Evolutionary conservation across 2,797 vertebrate genomes (phyloP).

Genomic region (Buphagus erythrorhynchus): DNA sequence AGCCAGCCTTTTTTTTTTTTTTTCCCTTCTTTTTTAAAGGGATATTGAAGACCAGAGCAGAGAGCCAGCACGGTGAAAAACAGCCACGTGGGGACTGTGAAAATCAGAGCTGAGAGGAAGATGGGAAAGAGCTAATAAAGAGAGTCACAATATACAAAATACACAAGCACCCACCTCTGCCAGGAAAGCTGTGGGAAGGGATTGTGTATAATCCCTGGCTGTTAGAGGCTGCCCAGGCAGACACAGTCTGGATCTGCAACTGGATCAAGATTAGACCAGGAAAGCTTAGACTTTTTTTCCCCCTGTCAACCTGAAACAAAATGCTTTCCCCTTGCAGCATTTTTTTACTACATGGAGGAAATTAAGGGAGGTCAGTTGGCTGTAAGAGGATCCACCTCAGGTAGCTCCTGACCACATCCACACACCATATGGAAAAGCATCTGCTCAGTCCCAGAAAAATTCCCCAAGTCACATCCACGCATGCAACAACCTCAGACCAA

Average conservation of each 20-base stretch:
- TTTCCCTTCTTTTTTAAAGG: background rate
- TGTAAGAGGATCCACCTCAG: background rate
- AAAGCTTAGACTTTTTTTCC: background rate
- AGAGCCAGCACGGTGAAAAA: slow-evolving; percentile 12
- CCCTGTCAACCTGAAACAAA: background rate
- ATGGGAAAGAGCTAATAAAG: slow-evolving; percentile 21
- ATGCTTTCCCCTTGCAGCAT: background rate
- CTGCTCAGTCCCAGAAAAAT: background rate
- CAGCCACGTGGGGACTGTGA: background rate
- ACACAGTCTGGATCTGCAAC: background rate
- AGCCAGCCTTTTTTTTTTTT: background rate
- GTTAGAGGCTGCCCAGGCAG: background rate
- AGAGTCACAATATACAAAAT: background rate
- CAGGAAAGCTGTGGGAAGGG: slow-evolving; percentile 3
- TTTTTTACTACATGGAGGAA: background rate
- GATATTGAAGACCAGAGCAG: background rate
- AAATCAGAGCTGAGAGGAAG: slow-evolving; percentile 28
- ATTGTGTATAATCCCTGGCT: background rate
- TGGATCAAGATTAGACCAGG: background rate
- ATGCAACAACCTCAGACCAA: background rate
- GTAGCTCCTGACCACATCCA: background rate
- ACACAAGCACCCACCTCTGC: background rate
- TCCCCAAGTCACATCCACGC: background rate
- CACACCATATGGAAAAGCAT: background rate
- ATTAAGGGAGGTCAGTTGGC: background rate